These are phyloP conservation scores for Pelecanus crispus DNA, from an alignment of 2,113 vertebrate species.

Conservation along the genomic window DNA sequence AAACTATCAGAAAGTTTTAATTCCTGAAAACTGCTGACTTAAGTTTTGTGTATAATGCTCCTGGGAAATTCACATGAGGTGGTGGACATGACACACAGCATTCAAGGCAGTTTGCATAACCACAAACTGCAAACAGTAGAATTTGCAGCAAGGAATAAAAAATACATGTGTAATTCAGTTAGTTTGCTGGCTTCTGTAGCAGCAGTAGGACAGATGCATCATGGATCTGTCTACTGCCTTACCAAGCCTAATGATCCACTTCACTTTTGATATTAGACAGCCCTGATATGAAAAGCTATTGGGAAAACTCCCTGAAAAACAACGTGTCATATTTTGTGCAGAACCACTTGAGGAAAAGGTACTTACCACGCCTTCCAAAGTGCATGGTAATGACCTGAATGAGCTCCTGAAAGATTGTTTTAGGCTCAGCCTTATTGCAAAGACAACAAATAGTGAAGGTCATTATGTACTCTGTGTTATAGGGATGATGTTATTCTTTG, in stretches of 20 bases:
- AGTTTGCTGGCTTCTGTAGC: not conserved
- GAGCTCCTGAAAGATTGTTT: not conserved
- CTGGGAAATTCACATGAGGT: not conserved
- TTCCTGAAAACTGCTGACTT: not conserved
- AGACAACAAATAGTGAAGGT: not conserved
- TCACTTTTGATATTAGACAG: not conserved
- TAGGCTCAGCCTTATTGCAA: not conserved
- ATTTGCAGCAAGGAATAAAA: not conserved
- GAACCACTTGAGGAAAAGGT: not conserved
- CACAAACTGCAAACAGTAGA: not conserved
- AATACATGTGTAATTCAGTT: not conserved
- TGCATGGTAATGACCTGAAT: not conserved
- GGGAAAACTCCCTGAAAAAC: not conserved
- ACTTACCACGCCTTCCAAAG: not conserved
- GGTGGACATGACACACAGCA: not conserved
- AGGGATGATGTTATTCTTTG: not conserved
- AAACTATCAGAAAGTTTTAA: not conserved
- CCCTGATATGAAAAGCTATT: not conserved
- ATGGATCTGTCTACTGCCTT: not conserved
- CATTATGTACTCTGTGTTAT: not conserved
- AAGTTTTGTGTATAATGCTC: not conserved
- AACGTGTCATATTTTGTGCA: not conserved
- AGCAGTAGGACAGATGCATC: not conserved
- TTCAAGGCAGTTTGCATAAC: not conserved
- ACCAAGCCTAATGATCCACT: not conserved